Evolutionary conservation across 1,140 invertebrate species (phyloP), one percentile per base, ranked within the genome.

Genomic region (Thaumetopoea pityocampa): DNA sequence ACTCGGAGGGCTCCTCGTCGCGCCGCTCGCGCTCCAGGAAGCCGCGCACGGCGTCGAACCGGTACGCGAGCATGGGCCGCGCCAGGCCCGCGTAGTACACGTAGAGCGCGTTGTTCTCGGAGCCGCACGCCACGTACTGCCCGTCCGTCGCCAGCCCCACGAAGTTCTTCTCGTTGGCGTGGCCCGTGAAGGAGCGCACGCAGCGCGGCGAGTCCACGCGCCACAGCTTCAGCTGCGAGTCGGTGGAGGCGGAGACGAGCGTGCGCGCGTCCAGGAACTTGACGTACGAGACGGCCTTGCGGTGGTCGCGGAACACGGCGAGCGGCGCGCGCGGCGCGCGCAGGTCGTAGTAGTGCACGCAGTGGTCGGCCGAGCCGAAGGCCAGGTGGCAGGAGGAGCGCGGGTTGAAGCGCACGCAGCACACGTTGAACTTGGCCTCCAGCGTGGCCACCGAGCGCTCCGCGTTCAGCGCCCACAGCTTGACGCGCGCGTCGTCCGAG

Each of bases 131-230:
- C 10, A 99, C 90, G 77, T 97, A 98, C 70, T 96, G 93, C 1
- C 96, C 96, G 85, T 98, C 95, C 0, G 96, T 97, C 0, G 96
- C 95, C n/a, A 99, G 78, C 0, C 97, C 97, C 5, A 99, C 96
- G 87, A 98, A 99, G 79, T 98, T 98, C 73, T 98, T 98, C 76
- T 98, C 97, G 81, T 99, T 99, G 1, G 93, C 89, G 84, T 99
- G 96, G 1, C 95, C 96, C n/a, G 92, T 90, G 83, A 98, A 96
- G 1, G 96, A 95, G 24, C 95, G 87, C 19, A 96, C 74, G 83
- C 94, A 97, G 43, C 94, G 88, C 4, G 93, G 89, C 4, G 86
- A 86, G 52, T 93, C 91, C 0, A 98, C 91, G 67, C 93, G 93
- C 97, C 97, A 98, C 71, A 99, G 88, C 83, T 98, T 97, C 3